A percentile compares a stretch with the other conserved stretches of the same genome.
Conservation (phyloP, 2,113 vertebrate species). For the Tretioscincus oriximinensis region DNA sequence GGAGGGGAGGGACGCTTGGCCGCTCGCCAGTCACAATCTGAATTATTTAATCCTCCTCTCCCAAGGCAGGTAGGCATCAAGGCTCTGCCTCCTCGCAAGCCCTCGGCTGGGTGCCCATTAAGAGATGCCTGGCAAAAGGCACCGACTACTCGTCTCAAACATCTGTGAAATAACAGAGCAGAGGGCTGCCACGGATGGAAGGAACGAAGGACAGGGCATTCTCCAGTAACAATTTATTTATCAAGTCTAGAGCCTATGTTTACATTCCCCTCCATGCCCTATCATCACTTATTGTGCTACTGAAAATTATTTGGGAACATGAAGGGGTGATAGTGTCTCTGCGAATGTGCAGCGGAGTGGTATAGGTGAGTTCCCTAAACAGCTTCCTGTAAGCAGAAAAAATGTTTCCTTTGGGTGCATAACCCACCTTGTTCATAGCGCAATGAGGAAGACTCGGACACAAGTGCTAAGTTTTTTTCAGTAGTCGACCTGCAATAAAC, state of each 20-base stretch:
- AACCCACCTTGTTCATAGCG: too few species aligned
- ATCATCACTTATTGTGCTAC: not conserved
- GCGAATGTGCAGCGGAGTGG: not conserved
- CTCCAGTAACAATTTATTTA: not conserved
- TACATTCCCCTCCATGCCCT: not conserved
- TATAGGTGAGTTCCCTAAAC: not conserved
- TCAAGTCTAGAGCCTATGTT: not conserved
- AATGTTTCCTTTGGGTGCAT: too few species aligned
- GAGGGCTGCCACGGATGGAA: too few species aligned
- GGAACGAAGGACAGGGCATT: too few species aligned
- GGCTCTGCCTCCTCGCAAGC: slow-evolving; percentile 46
- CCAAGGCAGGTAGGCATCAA: slow-evolving; percentile 50
- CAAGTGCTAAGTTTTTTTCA: too few species aligned
- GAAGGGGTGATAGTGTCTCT: not conserved
- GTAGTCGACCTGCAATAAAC: too few species aligned
- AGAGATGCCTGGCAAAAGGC: slow-evolving; percentile 25
- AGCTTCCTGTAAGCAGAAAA: too few species aligned
- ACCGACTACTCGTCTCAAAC: slow-evolving; percentile 14
- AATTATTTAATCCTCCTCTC: slow-evolving; percentile 70
- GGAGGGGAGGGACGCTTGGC: slow-evolving; percentile 56
- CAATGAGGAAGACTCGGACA: too few species aligned
- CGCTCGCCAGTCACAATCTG: slow-evolving; percentile 60
- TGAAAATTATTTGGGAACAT: not conserved
- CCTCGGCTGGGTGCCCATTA: slow-evolving; percentile 43
- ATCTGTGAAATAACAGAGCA: not conserved